Percentiles rank a stretch among this genome's conserved stretches.
Conservation (phyloP, 2,113 vertebrate genomes). For the Connochaetes taurinus region DNA sequence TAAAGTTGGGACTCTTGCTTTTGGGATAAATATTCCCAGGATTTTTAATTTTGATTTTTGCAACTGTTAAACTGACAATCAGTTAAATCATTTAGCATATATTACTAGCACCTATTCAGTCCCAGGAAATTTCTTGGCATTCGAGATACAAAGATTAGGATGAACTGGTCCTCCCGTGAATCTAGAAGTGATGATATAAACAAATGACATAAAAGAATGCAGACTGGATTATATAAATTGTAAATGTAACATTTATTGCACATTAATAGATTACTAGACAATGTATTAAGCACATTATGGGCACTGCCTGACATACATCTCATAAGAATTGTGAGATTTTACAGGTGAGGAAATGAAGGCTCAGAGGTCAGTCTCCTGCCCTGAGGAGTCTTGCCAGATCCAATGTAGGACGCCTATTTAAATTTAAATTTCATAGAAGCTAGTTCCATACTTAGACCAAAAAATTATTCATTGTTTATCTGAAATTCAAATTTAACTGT, state of each 20-base stretch:
- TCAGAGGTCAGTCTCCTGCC: not conserved
- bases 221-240: not conserved
- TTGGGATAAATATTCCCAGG: not conserved
- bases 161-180: not conserved
- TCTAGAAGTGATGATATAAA: not conserved
- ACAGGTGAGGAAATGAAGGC: not conserved
- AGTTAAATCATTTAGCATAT: not conserved
- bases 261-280: too few relatives aligned
- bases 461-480: not conserved
- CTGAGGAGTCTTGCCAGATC: too few relatives aligned
- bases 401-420: not conserved
- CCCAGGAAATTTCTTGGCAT: not conserved
- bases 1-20: not conserved
- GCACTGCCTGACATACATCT: accelerated
- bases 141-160: not conserved
- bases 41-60: not conserved
- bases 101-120: not conserved
- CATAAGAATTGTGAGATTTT: not conserved
- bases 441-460: not conserved
- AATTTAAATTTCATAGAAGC: not conserved
- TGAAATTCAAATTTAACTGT: not conserved
- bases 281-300: not conserved
- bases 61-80: not conserved
- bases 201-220: not conserved
- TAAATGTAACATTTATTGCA: not conserved